Base-by-base conservation (phyloP, 2,797 vertebrate genomes). In the Parambassis ranga region DNA sequence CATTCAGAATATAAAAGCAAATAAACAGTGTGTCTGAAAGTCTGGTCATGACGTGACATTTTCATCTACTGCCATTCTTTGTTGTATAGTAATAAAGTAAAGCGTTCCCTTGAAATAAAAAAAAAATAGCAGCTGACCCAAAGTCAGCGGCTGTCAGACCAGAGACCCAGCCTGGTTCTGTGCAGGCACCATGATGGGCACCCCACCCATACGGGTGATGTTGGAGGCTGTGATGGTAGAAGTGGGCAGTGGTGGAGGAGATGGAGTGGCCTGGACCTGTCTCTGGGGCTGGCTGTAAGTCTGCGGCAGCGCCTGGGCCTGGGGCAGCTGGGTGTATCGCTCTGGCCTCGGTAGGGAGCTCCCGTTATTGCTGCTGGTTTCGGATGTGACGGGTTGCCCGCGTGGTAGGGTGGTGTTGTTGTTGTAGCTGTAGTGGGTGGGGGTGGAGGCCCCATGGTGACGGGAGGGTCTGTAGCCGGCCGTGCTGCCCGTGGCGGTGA, bases 121-220 rank as follows among this genome's bases (percentile, higher is more conserved):
- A 49, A 62, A 63, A 49, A 38, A 20, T 38, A 4, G 6, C 10
- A 22, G 46, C 32, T 36, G 57, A 19, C 35, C 32, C 51, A 32
- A 24, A 9, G 5, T 2, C 23, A 33, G 47, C 11, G 20, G 56
- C 6, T 0, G 10, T 93, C 92, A 99, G 79, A 99, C 97, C 37
- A 98, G 90, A 58, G 96, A 99, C 1, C 96, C 96, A 0, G 94
- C 94, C 70, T 97, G 95, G 87, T 93, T 97, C 77, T 98, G 96
- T 0, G 96, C 94, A 0, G 96, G 95, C 73, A 97, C 94, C 96
- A 98, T 96, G 33, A 98, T 93, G 0, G 95, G 94, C 27, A 98
- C 89, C 0, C 93, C 96, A 0, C 96, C 96, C 82, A 95, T 96
- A 32, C 95, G 93, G 43, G 87, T 60, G 65, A 98, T 91, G 62